Conservation (phyloP, 2,888 invertebrate species). For the Hoplodrina ambigua region DNA sequence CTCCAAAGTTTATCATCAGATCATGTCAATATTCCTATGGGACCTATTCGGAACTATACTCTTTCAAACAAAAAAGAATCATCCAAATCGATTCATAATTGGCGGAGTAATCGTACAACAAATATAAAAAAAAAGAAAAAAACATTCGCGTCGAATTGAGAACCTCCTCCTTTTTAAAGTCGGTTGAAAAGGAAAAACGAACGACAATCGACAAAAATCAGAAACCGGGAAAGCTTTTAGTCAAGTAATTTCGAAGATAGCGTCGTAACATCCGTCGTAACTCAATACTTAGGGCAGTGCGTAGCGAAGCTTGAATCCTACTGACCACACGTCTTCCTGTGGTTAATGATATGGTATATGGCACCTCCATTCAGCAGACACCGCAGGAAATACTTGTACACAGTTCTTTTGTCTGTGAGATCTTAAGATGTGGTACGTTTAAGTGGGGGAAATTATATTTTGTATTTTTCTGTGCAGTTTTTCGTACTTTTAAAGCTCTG, state of each 20-base stretch:
- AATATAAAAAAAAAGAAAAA: too few relatives aligned
- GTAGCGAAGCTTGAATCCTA: slow-evolving; percentile 61
- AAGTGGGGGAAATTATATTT: too few relatives aligned
- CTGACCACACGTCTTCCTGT: slow-evolving; percentile 61
- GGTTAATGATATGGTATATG: slow-evolving; percentile 55
- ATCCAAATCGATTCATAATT: too few relatives aligned
- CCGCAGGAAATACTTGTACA: slow-evolving; percentile 30
- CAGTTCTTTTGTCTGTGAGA: neutral
- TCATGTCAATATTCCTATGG: too few relatives aligned
- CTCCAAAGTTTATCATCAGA: too few relatives aligned
- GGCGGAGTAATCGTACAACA: too few relatives aligned
- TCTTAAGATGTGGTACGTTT: neutral
- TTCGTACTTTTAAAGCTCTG: neutral
- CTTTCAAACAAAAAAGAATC: too few relatives aligned
- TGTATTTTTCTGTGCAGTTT: too few relatives aligned
- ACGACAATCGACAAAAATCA: neutral
- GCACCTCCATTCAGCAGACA: slow-evolving; percentile 21
- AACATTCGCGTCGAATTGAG: too few relatives aligned
- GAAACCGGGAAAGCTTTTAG: neutral
- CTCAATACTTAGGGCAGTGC: slow-evolving; percentile 46
- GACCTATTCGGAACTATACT: too few relatives aligned
- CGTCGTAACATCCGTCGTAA: slow-evolving; percentile 44
- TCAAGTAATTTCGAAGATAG: slow-evolving; percentile 38
- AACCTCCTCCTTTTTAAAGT: too few relatives aligned
- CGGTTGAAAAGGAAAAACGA: neutral